phyloP scores from a whole-genome alignment of 2,888 invertebrate species.

The Melanargia galathea region DNA sequence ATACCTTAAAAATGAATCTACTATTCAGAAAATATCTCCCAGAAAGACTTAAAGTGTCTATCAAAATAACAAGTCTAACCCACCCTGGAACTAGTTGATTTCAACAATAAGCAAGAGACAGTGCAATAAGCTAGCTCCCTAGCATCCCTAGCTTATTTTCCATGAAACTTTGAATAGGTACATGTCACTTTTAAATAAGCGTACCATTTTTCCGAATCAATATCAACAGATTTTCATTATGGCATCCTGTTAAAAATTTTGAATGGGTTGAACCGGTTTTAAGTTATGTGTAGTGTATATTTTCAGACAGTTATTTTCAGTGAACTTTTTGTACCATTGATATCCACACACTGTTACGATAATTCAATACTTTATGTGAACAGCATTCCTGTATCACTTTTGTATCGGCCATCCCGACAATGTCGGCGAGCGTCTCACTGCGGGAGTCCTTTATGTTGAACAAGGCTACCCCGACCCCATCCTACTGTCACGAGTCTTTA shows the following conservation, averaged over 20 bases:
- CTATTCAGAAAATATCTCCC: no score
- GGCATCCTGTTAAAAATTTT: no score
- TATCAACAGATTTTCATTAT: neutral
- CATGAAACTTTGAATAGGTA: neutral
- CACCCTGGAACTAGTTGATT: no score
- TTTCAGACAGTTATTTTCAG: neutral
- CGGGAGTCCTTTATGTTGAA: constrained; percentile 10
- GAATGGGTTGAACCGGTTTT: no score
- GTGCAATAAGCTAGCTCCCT: no score
- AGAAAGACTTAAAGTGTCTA: no score
- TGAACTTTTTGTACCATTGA: neutral
- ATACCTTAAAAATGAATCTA: no score
- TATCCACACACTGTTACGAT: neutral
- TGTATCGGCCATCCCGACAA: neutral
- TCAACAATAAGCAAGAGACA: no score
- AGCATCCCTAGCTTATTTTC: neutral
- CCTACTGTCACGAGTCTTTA: constrained; percentile 65
- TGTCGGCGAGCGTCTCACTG: neutral
- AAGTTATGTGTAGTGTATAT: no score
- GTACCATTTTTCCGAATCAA: neutral
- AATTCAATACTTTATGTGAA: neutral
- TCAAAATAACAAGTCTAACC: no score
- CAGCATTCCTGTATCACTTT: neutral
- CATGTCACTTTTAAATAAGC: neutral
- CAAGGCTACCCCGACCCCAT: constrained; percentile 50